Evolutionary conservation across 2,888 invertebrate genomes (phyloP).

Genomic region (Boloria euphrosyne): DNA sequence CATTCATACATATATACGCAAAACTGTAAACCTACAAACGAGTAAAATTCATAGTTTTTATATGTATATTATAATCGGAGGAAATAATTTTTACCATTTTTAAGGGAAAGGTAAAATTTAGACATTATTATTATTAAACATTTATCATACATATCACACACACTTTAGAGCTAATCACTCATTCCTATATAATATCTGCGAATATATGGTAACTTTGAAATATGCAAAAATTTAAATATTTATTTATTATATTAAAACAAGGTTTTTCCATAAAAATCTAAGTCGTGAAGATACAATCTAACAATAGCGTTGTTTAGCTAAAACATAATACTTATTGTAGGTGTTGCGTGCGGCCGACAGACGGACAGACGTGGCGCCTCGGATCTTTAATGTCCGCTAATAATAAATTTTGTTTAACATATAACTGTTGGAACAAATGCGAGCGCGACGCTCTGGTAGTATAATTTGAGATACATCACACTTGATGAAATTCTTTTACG

Average conservation of each 20-base stretch:
- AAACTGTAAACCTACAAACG: too few relatives aligned
- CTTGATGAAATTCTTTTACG: conserved; percentile 40
- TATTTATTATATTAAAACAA: background rate
- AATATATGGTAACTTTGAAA: too few relatives aligned
- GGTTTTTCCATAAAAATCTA: conserved; percentile 3
- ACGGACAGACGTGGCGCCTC: conserved; percentile 49
- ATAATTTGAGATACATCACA: conserved; percentile 43
- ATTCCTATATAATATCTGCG: too few relatives aligned
- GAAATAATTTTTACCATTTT: too few relatives aligned
- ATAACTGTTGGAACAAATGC: conserved; percentile 50
- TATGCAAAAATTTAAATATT: background rate
- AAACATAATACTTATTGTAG: conserved; percentile 40
- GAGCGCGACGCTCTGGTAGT: conserved; percentile 44
- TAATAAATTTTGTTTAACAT: conserved; percentile 54
- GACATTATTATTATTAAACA: too few relatives aligned
- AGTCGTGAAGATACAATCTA: conserved; percentile 31
- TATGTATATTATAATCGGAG: too few relatives aligned
- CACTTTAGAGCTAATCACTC: too few relatives aligned
- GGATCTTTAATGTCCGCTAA: conserved; percentile 52
- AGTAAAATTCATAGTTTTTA: too few relatives aligned
- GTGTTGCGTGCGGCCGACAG: conserved; percentile 41
- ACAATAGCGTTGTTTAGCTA: conserved; percentile 38
- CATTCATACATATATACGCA: too few relatives aligned
- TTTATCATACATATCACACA: too few relatives aligned
- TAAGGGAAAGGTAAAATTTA: too few relatives aligned